Conservation (phyloP, 2,113 vertebrate genomes). For the Machaerirhynchus nigripectus region DNA sequence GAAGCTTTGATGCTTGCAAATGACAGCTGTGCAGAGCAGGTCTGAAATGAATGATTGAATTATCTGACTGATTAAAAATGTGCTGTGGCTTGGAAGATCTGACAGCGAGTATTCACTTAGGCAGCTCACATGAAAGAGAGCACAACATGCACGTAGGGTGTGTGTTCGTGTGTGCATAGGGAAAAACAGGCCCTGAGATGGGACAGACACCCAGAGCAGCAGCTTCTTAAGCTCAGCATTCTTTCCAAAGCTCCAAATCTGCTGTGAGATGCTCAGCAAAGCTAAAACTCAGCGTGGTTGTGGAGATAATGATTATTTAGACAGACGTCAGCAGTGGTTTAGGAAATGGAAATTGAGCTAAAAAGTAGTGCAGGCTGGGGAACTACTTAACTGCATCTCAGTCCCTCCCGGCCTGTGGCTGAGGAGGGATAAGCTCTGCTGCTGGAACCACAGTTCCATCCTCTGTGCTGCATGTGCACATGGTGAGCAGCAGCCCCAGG, state of each 20-base stretch:
- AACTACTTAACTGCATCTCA: background rate
- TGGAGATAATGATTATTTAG: slow-evolving; percentile 36
- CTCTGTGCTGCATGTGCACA: background rate
- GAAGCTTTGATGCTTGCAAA: slow-evolving; percentile 33
- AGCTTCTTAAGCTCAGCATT: slow-evolving; percentile 20
- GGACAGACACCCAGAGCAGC: background rate
- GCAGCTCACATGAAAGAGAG: background rate
- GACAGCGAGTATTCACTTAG: background rate
- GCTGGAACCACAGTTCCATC: rapidly evolving
- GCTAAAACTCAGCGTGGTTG: background rate
- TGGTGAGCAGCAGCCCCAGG: background rate
- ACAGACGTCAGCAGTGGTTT: slow-evolving; percentile 29
- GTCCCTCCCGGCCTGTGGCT: background rate
- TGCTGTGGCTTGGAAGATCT: slow-evolving; percentile 24
- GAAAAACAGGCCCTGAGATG: background rate
- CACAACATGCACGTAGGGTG: rapidly evolving
- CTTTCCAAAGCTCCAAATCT: slow-evolving; percentile 30
- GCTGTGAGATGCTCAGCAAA: background rate
- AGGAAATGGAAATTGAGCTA: slow-evolving; percentile 30
- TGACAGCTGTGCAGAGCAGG: slow-evolving; percentile 17
- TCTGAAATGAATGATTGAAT: slow-evolving; percentile 40
- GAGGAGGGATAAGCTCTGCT: background rate
- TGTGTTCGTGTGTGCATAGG: background rate
- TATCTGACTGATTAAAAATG: slow-evolving; percentile 46
- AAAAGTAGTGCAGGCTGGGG: background rate